Evolutionary conservation across 2,888 invertebrate species (phyloP).

Genomic region (Oconnorella tubifera): DNA sequence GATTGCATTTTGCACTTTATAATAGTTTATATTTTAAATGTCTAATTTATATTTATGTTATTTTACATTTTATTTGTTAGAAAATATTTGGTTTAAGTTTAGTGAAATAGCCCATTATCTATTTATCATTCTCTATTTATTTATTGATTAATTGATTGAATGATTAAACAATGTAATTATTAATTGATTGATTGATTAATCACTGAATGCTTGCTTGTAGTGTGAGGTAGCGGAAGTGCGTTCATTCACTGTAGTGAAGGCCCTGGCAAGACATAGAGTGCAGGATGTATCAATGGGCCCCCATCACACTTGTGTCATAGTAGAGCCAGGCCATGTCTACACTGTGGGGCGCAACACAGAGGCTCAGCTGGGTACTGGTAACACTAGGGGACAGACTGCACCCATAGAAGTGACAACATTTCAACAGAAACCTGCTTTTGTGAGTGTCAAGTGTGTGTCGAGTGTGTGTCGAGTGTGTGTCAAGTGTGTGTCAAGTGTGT

Average conservation of each 20-base stretch:
- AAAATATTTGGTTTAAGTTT: too few relatives aligned
- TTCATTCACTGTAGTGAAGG: conserved; percentile 57
- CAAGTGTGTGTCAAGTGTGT: too few relatives aligned
- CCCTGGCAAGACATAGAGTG: conserved; percentile 61
- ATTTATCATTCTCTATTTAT: too few relatives aligned
- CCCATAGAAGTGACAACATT: conserved; percentile 58
- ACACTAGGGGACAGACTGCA: conserved; percentile 51
- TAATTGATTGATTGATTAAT: too few relatives aligned
- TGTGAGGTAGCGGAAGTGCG: conserved; percentile 57
- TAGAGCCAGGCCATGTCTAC: conserved; percentile 65
- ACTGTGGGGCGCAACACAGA: conserved; percentile 67
- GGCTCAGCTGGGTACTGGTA: conserved; percentile 64
- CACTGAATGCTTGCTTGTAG: conserved; percentile 39
- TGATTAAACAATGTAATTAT: too few relatives aligned
- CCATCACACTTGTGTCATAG: conserved; percentile 64
- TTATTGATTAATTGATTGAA: too few relatives aligned
- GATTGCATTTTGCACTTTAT: neutral
- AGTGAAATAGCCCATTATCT: too few relatives aligned
- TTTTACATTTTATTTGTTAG: too few relatives aligned
- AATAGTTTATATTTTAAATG: neutral
- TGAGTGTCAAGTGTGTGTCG: too few relatives aligned
- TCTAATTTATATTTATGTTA: neutral
- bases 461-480: too few relatives aligned
- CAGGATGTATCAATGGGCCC: conserved; percentile 63
- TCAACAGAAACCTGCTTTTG: conserved; percentile 46